Evolutionary conservation across 2,113 vertebrate genomes (phyloP), one percentile per base, ranked within the genome.

Genomic region (Orthonyx spaldingii): DNA sequence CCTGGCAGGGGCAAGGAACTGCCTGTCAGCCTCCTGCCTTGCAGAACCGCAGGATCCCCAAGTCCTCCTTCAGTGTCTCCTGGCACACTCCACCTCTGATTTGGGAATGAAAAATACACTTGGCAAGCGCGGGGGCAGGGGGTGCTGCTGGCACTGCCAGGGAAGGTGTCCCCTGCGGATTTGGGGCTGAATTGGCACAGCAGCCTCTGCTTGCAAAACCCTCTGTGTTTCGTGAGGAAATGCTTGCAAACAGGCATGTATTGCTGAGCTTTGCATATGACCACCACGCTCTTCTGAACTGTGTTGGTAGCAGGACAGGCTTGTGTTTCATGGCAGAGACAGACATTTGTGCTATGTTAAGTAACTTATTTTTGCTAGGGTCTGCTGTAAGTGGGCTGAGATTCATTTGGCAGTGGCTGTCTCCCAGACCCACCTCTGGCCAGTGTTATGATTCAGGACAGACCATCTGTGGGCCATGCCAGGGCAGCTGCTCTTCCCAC

Each of bases 1-100:
- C 79, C 16, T 1, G 1, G 12, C 0, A 3, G 12, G 23, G 39
- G 2, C 1, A 0, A 41, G 63, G 70, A 41, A 5, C 33, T 1
- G 10, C 23, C 42, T 76, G 49, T 49, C 64, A 33, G 68, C 33
- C 21, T 66, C 16, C 75, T 3, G 1, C 16, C 30, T 56, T 39
- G 4, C 0, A 5, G 56, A 87, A 19, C 35, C 2, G 2, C 32
- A 88, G 76, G 50, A 76, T 86, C 79, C 46, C 32, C 0, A 0
- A 44, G 53, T 47, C 11, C 32, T 92, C 44, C 13, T 28, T 60
- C 1, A 0, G 32, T 41, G 59, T 80, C n/a, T 85, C 26, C 46
- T 69, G 92, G 46, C 33, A 0, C 1, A 0, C 23, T 89, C n/a
- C 33, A 35, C 21, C 55, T 63, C 55, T 7, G 17, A 27, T 86